Base-by-base conservation (phyloP, 2,888 invertebrate species). In the Linnaemya tessellans region DNA sequence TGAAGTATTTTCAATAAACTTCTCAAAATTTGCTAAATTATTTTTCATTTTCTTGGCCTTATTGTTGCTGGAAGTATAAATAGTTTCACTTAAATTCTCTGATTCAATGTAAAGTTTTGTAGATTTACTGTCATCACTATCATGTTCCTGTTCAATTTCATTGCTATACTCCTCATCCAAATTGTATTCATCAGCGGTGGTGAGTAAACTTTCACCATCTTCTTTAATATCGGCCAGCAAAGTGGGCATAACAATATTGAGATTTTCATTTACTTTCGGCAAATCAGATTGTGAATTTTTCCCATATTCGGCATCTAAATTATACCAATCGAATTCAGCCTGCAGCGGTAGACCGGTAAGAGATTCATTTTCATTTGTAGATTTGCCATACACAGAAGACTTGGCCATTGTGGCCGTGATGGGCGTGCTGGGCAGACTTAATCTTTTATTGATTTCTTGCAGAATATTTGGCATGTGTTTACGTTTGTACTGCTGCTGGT, bases 261-360 rank as follows among this genome's bases (percentile, higher is more conserved):
- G 78, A 13, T 83, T 80, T 9, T 89, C 91, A 18, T 88, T 86
- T 4, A 87, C 84, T 84, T 89, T 88, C 4, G 88, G 86, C 10
- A 89, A 74, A 54, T 89, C 89, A 15, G 89, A 87, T 71, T 89
- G 89, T 1, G 67, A 62, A 51, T 80, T 79, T 22, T 80, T 85
- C 0, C 92, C 92, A 88, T 92, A 93, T 83, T 93, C 93, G 8
- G 89, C 92, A 86, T 93, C 93, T 79, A 93, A 88, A 87, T 93
- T 93, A 75, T 93, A 93, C 93, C 92, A 93, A 88, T 93, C 93
- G 79, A 93, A 93, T 84, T 93, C 92, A 0, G 92, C 92, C 77
- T 93, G 92, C 5, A 93, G 86, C 0, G 92, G 92, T 35, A 92
- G 82, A 65, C 89, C 90, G 82, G 49, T 80, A 2, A 87, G 84